phyloP scores from a whole-genome alignment of 2,797 vertebrate genomes.

The Meda fulgida region DNA sequence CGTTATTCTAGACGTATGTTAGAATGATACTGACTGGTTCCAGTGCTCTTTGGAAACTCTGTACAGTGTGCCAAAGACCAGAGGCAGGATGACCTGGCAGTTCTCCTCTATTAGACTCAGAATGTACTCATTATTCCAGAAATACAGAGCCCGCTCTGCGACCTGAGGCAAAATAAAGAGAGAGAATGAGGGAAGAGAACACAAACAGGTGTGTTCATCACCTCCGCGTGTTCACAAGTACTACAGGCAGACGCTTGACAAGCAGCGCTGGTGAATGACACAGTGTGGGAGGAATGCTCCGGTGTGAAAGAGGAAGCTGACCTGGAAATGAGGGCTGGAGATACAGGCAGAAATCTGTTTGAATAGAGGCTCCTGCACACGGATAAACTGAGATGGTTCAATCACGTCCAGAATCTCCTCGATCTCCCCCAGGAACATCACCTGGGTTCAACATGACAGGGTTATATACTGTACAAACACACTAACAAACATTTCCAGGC shows the following conservation, averaged over 20 bases:
- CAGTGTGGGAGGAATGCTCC: conserved; percentile 7
- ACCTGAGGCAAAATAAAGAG: conserved; percentile 75
- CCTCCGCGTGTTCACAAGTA: not conserved
- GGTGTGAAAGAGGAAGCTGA: conserved; percentile 45
- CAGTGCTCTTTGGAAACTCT: conserved; percentile 95
- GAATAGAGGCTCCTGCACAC: conserved; percentile 92
- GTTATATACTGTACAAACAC: not conserved
- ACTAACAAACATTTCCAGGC: not conserved
- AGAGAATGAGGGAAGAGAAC: conserved; percentile 3
- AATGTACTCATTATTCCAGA: conserved; percentile 97
- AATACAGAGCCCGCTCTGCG: conserved; percentile 94
- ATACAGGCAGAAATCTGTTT: conserved; percentile 91
- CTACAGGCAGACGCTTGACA: not conserved
- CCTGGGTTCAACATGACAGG: conserved; percentile 64
- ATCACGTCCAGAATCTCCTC: conserved; percentile 94
- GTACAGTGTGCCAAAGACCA: conserved; percentile 93
- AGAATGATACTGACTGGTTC: conserved; percentile 87
- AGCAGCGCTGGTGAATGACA: not conserved
- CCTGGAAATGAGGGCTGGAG: conserved; percentile 94
- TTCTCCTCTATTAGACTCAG: conserved; percentile 95
- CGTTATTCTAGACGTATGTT: not conserved
- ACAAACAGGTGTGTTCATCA: conserved; percentile 11
- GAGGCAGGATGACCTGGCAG: conserved; percentile 91
- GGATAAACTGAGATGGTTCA: conserved; percentile 92
- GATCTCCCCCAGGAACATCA: conserved; percentile 92